Evolutionary conservation across 2,113 vertebrate species (phyloP), one percentile per base, ranked within the genome.

Genomic region (Phrynocephalus versicolor): DNA sequence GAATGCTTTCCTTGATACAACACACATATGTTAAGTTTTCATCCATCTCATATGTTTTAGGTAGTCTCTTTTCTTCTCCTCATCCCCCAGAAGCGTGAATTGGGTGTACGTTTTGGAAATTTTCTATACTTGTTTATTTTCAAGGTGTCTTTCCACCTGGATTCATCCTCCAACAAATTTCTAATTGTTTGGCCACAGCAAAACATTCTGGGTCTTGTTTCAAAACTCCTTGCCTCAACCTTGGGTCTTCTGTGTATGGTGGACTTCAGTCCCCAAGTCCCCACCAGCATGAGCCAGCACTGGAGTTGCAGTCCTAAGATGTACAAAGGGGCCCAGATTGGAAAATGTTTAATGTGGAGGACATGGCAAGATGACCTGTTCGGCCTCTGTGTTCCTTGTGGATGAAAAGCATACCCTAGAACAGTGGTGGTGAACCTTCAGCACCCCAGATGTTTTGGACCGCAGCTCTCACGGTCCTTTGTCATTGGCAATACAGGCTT

Each of bases 1-100:
- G 37, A 2, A 1, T n/a, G 15, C 18, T 7, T 6, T 0, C 51
- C 1, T 33, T 9, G 2, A 18, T 35, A 30, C 21, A 18, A 12
- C 6, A 72, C 21, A 41, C 9, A 39, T 35, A 8, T 55, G 5
- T 51, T 5, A 51, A 51, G 10, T 51, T 51, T 10, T 27, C 25
- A n/a, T 12, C 10, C 1, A 12, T 78, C 21, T 37, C 10, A 27
- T 60, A 23, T 58, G 33, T 67, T 57, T 33, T 25, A 3, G 1
- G 5, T 23, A 21, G 37, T 14, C 60, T 19, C 35, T 60, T 64
- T 74, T 23, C 51, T 39, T n/a, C 18, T 83, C 27, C 27, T 37
- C 75, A 58, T 7, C 30, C 14, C 69, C 23, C 8, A 1, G 39
- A 51, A 27, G 21, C 27, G 2, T 70, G 65, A 72, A 82, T 2